Evolutionary conservation across 2,888 invertebrate genomes (phyloP).

Genomic region (Sarcophaga subvicina): DNA sequence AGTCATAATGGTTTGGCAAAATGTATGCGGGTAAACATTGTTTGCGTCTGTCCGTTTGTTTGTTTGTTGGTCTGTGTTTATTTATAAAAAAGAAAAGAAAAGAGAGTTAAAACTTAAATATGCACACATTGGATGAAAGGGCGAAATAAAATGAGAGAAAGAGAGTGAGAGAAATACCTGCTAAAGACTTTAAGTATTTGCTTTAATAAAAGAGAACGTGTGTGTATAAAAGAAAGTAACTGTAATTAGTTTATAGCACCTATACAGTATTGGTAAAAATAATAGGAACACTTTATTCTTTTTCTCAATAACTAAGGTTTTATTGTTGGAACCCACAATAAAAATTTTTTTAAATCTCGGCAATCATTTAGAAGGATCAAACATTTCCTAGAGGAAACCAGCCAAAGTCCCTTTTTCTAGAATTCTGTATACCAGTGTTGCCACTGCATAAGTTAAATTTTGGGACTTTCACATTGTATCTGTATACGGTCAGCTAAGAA

Average conservation of each 20-base stretch:
- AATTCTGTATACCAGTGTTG: no score
- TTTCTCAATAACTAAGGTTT: no score
- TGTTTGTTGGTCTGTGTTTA: not conserved
- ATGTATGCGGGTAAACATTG: not conserved
- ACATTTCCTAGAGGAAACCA: no score
- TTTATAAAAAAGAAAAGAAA: not conserved
- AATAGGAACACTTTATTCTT: not conserved
- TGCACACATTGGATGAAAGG: not conserved
- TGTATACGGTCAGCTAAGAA: no score
- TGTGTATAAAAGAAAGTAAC: not conserved
- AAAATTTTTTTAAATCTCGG: no score
- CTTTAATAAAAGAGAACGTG: not conserved
- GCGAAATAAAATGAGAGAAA: not conserved
- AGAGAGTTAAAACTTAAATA: not conserved
- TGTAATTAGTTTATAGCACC: not conserved
- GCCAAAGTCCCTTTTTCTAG: no score
- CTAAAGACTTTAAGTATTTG: constrained; percentile 43
- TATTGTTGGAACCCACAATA: no score
- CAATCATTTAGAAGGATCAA: no score
- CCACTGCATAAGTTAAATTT: no score
- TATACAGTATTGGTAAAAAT: not conserved
- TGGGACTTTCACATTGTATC: no score
- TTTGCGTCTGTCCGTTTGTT: not conserved
- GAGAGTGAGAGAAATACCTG: constrained; percentile 15
- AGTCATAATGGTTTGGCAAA: not conserved